phyloP scores from a whole-genome alignment of 2,888 invertebrate genomes.

The Metopia argyrocephala region DNA sequence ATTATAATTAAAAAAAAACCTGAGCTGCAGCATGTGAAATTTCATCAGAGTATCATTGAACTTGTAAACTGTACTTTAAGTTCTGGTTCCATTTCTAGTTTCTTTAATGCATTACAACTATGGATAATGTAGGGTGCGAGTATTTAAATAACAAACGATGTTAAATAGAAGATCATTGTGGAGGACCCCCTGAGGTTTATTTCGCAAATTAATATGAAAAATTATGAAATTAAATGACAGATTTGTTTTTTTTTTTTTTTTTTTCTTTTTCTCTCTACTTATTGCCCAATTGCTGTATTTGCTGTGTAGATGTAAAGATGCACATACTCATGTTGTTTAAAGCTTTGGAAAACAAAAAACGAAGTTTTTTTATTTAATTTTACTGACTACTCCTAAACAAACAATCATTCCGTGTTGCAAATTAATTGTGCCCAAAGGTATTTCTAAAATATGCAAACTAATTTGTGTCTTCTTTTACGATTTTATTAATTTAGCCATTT shows the following conservation, averaged over 20 bases:
- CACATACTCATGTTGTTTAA: not conserved
- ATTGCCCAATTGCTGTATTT: slow-evolving; percentile 39
- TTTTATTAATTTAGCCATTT: slow-evolving; percentile 42
- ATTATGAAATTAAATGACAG: slow-evolving; percentile 65
- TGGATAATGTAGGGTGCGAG: too few relatives aligned
- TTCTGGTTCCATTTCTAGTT: too few relatives aligned
- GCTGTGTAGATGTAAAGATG: not conserved
- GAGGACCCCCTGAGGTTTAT: slow-evolving; percentile 56
- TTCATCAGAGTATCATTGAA: too few relatives aligned
- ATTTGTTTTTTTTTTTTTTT: slow-evolving; percentile 25
- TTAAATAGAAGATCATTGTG: slow-evolving; percentile 46
- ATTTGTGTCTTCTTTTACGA: slow-evolving; percentile 31
- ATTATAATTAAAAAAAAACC: too few relatives aligned
- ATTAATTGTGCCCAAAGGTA: slow-evolving; percentile 61
- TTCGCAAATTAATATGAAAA: slow-evolving; percentile 66
- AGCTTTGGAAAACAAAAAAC: slow-evolving; percentile 25
- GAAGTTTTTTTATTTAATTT: not conserved
- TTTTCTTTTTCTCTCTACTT: not conserved
- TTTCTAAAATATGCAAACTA: slow-evolving; percentile 29
- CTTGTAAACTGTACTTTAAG: too few relatives aligned
- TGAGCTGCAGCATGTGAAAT: too few relatives aligned
- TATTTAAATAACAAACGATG: too few relatives aligned
- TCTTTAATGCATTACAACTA: too few relatives aligned
- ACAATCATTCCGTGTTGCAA: slow-evolving; percentile 51
- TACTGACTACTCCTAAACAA: slow-evolving; percentile 53